Conservation (phyloP, 1,140 invertebrate species). For the Antheraea mylitta region DNA sequence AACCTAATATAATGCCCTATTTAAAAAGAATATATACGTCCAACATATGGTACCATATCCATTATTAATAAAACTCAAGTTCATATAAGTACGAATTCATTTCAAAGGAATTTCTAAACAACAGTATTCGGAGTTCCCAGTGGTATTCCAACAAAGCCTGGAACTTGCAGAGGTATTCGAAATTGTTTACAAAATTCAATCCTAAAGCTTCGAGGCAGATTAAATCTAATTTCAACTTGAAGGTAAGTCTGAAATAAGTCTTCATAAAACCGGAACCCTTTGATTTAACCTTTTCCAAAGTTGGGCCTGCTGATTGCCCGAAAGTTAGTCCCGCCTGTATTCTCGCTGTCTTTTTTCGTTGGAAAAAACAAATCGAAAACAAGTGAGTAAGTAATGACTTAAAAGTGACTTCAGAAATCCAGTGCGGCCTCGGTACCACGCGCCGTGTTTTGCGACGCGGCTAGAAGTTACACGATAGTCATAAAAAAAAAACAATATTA, state of each 20-base stretch:
- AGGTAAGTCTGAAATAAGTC: slow-evolving; percentile 79
- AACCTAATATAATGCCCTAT: background rate
- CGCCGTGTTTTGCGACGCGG: background rate
- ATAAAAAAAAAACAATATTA: too few species aligned
- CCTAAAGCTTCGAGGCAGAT: slow-evolving; percentile 76
- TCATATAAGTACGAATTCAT: slow-evolving; percentile 69
- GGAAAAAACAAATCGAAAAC: slow-evolving; percentile 73
- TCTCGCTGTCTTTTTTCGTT: slow-evolving; percentile 60
- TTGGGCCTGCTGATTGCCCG: slow-evolving; percentile 74
- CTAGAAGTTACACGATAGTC: too few species aligned
- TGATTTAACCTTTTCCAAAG: slow-evolving; percentile 75
- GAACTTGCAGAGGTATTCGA: slow-evolving; percentile 74
- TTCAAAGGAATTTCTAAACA: slow-evolving; percentile 73
- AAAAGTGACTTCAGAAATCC: slow-evolving; percentile 61
- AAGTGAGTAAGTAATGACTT: slow-evolving; percentile 70
- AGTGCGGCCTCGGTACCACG: slow-evolving; percentile 12
- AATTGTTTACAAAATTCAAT: slow-evolving; percentile 79
- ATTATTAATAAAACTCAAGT: slow-evolving; percentile 55
- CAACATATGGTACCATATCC: background rate
- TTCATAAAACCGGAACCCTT: slow-evolving; percentile 78
- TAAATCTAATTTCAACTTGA: slow-evolving; percentile 79
- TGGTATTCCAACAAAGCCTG: slow-evolving; percentile 76
- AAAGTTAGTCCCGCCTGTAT: slow-evolving; percentile 71
- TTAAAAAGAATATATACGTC: background rate
- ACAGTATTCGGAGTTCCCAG: slow-evolving; percentile 66